phyloP scores from a whole-genome alignment of 2,888 invertebrate genomes.

The Dryobota labecula region DNA sequence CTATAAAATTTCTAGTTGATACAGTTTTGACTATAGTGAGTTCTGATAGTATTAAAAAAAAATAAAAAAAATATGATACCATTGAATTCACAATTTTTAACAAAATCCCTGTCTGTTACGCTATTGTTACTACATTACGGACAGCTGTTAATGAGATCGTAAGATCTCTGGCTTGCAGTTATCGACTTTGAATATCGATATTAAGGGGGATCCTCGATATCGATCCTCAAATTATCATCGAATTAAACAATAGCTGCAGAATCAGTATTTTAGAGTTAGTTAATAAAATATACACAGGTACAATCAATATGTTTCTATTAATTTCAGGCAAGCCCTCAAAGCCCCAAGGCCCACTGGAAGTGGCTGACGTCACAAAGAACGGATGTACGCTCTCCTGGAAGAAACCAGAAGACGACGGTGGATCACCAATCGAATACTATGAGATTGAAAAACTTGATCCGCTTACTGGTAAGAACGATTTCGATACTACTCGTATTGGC shows the following conservation, averaged over 20 bases:
- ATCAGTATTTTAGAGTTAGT: not conserved
- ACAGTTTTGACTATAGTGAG: not conserved
- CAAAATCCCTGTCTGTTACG: not conserved
- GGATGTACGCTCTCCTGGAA: slow-evolving; percentile 98
- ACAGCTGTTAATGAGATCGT: not conserved
- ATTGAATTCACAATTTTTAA: not conserved
- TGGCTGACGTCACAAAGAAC: slow-evolving; percentile 97
- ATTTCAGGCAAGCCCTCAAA: slow-evolving; percentile 92
- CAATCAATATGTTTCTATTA: not conserved
- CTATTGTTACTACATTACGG: not conserved
- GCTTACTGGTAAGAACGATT: slow-evolving; percentile 89
- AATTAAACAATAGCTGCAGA: not conserved
- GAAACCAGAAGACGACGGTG: slow-evolving; percentile 99
- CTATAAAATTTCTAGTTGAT: not conserved
- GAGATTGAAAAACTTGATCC: slow-evolving; percentile 99
- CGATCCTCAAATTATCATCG: not conserved
- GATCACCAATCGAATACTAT: slow-evolving; percentile 97
- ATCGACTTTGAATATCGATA: not conserved
- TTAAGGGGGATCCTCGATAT: not conserved
- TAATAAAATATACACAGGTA: not conserved
- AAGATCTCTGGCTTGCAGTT: not conserved
- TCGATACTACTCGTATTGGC: not conserved
- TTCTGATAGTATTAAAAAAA: no score
- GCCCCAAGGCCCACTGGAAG: slow-evolving; percentile 96
- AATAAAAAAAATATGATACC: no score